Base-by-base conservation (phyloP, 1,140 invertebrate species). In the Papilio xuthus region DNA sequence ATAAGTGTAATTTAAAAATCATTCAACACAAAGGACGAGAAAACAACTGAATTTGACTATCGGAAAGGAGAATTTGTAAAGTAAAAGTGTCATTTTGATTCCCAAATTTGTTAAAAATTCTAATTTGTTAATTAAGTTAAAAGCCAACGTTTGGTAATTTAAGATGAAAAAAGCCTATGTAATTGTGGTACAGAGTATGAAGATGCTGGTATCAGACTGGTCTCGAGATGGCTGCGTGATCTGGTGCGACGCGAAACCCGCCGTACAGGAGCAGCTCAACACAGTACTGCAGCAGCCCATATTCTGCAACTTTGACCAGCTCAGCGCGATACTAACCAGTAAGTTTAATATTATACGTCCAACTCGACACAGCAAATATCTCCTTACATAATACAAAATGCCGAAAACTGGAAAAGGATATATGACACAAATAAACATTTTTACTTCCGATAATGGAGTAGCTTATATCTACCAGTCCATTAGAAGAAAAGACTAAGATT, bases 201-300 rank as follows among this genome's bases (percentile, higher is more conserved):
- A 89, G 79, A 89, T 89, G 88, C 67, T 91, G 15, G 90, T 89
- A 8, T 41, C 80, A 18, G 88, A 93, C 70, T 92, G 89, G 91
- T 88, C 87, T 6, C 81, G 44, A 0, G 78, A 77, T 13, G 89
- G 89, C 0, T 79, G 78, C 7, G 84, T 93, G 8, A 69, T 93
- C 0, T 93, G 90, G 89, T 90, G 87, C 20, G 83, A 89, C 73
- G 86, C 82, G 3, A 85, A 79, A 1, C 82, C 83, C 1, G 3
- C 63, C 0, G 77, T 93, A 47, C 85, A 84, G 63, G 84, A 88
- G 4, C 89, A 93, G 60, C 60, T 91, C 18, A 80, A 78, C 10
- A 84, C 70, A n/a, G 83, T 88, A 0, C 60, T 92, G 18, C 81
- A 78, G 18, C 85, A 89, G 1, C 85, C 89, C 4, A 47, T 88